These are phyloP conservation scores for Sebastes schlegelii DNA, from an alignment of 2,113 vertebrate genomes.

Conservation along the genomic window DNA sequence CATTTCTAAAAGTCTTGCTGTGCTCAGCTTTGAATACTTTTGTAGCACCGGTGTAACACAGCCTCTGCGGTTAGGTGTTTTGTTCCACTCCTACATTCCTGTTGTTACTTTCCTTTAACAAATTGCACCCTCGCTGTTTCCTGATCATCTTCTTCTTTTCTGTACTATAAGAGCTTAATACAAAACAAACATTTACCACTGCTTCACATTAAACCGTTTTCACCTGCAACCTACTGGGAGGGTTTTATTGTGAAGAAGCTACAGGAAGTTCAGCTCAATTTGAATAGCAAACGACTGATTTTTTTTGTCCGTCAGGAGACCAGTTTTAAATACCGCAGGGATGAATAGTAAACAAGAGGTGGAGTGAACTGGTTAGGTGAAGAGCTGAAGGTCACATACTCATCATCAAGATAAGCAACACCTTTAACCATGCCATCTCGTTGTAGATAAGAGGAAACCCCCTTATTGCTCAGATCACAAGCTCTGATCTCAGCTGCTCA, in stretches of 20 bases:
- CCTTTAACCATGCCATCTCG: background rate
- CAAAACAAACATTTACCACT: slow-evolving; percentile 31
- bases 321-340: slow-evolving; percentile 1
- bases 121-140: slow-evolving; percentile 15
- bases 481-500: slow-evolving; percentile 5
- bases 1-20: slow-evolving; percentile 25
- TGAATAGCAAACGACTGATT: slow-evolving; percentile 2
- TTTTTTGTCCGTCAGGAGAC: background rate
- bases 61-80: slow-evolving; percentile 50
- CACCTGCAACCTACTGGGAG: background rate
- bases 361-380: background rate
- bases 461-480: slow-evolving; percentile 16
- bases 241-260: background rate
- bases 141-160: slow-evolving; percentile 30
- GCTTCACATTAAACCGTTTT: slow-evolving; percentile 7
- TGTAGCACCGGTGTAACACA: slow-evolving; percentile 23
- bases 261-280: background rate
- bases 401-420: slow-evolving; percentile 13
- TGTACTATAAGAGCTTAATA: slow-evolving; percentile 23
- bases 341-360: background rate
- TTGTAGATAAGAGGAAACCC: slow-evolving; percentile 6
- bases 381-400: slow-evolving; percentile 1
- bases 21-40: slow-evolving; percentile 35
- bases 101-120: slow-evolving; percentile 43
- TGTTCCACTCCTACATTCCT: slow-evolving; percentile 62